These are phyloP conservation scores for Zapornia atra DNA, from an alignment of 2,113 vertebrate species.

Conservation along the genomic window DNA sequence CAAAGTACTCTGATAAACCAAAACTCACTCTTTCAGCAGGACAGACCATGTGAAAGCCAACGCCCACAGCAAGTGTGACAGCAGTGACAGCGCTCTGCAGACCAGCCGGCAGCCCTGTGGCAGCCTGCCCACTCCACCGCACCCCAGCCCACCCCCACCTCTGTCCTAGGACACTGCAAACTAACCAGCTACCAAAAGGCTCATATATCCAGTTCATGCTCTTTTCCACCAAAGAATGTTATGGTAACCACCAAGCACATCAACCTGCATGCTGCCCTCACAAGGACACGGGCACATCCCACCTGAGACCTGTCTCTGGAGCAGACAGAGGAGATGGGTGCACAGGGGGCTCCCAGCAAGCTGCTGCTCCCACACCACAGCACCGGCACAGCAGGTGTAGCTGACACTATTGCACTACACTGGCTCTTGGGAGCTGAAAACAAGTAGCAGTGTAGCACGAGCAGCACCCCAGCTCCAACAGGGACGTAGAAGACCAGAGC, in stretches of 20 bases:
- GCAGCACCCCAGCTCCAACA: background rate
- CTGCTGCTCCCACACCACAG: background rate
- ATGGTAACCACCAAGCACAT: background rate
- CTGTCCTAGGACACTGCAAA: background rate
- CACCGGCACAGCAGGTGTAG: background rate
- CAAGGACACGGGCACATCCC: background rate
- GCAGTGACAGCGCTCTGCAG: background rate
- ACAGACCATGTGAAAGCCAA: background rate
- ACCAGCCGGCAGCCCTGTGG: background rate
- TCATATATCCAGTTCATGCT: background rate
- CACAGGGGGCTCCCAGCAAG: background rate
- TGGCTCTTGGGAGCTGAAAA: background rate
- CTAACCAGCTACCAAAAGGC: background rate
- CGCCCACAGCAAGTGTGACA: background rate
- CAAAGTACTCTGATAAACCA: background rate
- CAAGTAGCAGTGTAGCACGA: background rate
- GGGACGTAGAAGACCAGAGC: background rate
- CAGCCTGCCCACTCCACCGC: background rate
- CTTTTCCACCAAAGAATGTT: background rate
- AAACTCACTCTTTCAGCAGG: background rate
- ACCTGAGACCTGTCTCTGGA: background rate
- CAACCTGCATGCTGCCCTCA: background rate
- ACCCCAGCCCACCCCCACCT: rapidly evolving
- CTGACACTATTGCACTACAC: background rate
- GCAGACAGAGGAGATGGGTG: background rate